phyloP scores from a whole-genome alignment of 2,888 invertebrate genomes.

The Diaphora mendica region DNA sequence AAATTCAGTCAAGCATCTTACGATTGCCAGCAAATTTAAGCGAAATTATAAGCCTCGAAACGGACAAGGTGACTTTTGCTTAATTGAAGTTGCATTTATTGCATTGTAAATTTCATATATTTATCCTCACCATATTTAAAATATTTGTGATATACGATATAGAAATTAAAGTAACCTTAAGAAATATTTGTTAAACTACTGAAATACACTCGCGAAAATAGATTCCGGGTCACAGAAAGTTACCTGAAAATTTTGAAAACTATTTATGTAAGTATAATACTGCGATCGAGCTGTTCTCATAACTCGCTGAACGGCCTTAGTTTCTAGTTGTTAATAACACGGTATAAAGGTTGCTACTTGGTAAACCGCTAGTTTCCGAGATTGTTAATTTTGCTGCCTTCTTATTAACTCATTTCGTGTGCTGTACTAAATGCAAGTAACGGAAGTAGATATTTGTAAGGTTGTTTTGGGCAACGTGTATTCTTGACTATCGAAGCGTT shows the following conservation, averaged over 20 bases:
- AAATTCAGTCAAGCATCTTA: too few species aligned
- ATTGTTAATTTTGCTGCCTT: conserved; percentile 43
- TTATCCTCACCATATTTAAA: too few species aligned
- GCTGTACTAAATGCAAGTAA: conserved; percentile 41
- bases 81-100: neutral
- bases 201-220: neutral
- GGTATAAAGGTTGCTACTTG: conserved; percentile 50
- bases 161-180: neutral
- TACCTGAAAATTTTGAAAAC: neutral
- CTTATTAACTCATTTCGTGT: conserved; percentile 44
- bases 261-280: neutral
- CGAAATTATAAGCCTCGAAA: neutral
- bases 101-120: too few species aligned
- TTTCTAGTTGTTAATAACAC: conserved; percentile 36
- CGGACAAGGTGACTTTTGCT: too few species aligned
- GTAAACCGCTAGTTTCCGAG: conserved; percentile 51
- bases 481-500: conserved; percentile 10
- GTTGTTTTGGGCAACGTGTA: conserved; percentile 17
- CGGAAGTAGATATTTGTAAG: conserved; percentile 41
- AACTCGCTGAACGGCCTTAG: conserved; percentile 14
- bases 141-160: too few species aligned
- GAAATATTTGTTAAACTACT: neutral
- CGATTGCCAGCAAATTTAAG: too few species aligned
- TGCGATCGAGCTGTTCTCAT: neutral
- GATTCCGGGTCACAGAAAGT: neutral